Base-by-base conservation (phyloP, 2,113 vertebrate species). In the Carettochelys insculpta region DNA sequence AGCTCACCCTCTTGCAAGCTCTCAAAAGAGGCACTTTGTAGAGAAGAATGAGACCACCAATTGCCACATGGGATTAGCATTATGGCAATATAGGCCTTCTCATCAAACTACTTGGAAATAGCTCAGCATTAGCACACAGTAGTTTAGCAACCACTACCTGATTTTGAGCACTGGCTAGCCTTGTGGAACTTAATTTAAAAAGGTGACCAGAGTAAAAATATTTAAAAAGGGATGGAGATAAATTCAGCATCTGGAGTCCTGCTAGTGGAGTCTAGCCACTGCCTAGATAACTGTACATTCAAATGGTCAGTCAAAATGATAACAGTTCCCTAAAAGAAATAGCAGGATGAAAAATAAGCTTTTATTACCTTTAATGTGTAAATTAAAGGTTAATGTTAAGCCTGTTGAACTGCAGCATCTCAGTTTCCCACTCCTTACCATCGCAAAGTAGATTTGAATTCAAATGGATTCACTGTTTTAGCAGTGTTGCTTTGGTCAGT, bases 371-470 rank as follows among this genome's bases (percentile, higher is more conserved):
- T 86, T 58, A 53, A 85, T 73, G 56, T 80, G 76, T 93, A 85
- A 80, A 89, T 83, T 81, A 82, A 89, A 48, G 65, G 19, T 13
- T 31, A 71, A n/a, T 85, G 53, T 92, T 84, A 73, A 88, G 85
- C 84, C 85, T 90, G 52, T 80, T 56, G 53, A 75, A 76, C 84
- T 22, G 38, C 4, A 34, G n/a, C 43, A n/a, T 41, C 51, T 65
- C 41, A 34, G 38, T 68, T 82, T 85, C n/a, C 77, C 80, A 87
- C 25, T 82, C 45, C 71, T 48, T 68, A 22, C n/a, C n/a, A 58
- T n/a, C 24, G 93, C 73, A 81, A 61, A 68, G 79, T 75, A 41
- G 34, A 85, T 95, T 95, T 94, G 25, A 41, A 84, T 80, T 81
- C 94, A 95, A 94, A 92, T 88, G 51, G 47, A 24, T 38, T 2